Conservation (phyloP, 1,140 invertebrate species). For the Temnothorax curvispinosus region DNA sequence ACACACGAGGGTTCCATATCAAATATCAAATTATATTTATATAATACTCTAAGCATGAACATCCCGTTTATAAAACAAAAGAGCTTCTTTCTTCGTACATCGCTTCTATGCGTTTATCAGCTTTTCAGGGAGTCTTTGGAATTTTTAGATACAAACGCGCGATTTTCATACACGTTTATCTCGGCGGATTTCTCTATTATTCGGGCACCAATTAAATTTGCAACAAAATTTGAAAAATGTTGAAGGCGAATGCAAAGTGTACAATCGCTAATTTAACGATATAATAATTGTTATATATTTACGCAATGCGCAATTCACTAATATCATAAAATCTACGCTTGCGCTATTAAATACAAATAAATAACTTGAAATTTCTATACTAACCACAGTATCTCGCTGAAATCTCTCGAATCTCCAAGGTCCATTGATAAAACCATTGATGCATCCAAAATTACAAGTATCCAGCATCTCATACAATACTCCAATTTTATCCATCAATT, state of each 20-base stretch:
- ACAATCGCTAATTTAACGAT: background rate
- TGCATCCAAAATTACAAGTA: background rate
- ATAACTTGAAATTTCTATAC: background rate
- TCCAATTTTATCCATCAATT: background rate
- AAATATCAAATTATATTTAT: background rate
- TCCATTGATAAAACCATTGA: background rate
- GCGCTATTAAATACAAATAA: background rate
- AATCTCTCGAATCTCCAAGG: background rate
- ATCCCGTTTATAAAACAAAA: background rate
- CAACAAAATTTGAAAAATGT: background rate
- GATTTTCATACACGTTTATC: background rate
- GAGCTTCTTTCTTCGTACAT: background rate
- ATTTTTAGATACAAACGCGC: background rate
- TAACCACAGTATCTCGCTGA: background rate
- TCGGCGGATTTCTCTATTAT: background rate
- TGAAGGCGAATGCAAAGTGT: background rate
- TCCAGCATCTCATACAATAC: background rate
- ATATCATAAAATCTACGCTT: background rate
- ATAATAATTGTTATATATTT: background rate
- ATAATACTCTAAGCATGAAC: background rate
- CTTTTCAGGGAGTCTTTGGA: background rate
- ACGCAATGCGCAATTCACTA: background rate
- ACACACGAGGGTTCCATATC: background rate
- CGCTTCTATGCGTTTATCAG: background rate
- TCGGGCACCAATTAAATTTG: background rate